phyloP scores from a whole-genome alignment of 2,113 vertebrate species.

The Dendrocopos noguchii region DNA sequence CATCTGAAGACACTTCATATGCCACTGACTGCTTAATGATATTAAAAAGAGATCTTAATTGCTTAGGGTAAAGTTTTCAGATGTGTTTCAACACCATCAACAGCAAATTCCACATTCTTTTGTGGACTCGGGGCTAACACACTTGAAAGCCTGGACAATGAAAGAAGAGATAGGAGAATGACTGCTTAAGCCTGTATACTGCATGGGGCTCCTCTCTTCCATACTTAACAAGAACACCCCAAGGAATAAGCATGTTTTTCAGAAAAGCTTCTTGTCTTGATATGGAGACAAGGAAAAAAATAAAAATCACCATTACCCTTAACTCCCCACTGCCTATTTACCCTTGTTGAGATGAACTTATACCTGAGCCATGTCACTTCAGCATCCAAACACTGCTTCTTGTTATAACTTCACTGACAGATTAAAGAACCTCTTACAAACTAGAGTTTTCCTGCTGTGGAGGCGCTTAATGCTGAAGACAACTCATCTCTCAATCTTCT shows the following conservation, averaged over 20 bases:
- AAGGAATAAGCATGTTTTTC: background rate
- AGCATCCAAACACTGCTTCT: constrained; percentile 1
- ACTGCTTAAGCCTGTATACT: background rate
- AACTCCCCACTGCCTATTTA: constrained; percentile 25
- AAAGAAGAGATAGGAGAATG: background rate
- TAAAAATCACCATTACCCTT: background rate
- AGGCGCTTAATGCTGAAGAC: constrained; percentile 23
- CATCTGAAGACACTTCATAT: background rate
- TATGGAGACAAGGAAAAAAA: background rate
- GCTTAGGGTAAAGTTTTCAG: background rate
- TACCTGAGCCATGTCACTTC: background rate
- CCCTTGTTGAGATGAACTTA: constrained; percentile 23
- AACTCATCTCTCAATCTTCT: constrained; percentile 9
- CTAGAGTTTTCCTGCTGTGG: constrained; percentile 13
- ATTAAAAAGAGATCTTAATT: background rate
- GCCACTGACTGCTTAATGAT: background rate
- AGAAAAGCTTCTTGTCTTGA: background rate
- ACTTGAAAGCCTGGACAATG: background rate
- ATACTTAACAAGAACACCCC: background rate
- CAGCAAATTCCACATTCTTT: background rate
- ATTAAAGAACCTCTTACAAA: constrained; percentile 45
- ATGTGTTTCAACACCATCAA: background rate
- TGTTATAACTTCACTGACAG: background rate
- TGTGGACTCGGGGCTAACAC: background rate
- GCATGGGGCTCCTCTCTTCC: background rate